phyloP scores from a whole-genome alignment of 2,113 vertebrate genomes.

The Puma concolor region DNA sequence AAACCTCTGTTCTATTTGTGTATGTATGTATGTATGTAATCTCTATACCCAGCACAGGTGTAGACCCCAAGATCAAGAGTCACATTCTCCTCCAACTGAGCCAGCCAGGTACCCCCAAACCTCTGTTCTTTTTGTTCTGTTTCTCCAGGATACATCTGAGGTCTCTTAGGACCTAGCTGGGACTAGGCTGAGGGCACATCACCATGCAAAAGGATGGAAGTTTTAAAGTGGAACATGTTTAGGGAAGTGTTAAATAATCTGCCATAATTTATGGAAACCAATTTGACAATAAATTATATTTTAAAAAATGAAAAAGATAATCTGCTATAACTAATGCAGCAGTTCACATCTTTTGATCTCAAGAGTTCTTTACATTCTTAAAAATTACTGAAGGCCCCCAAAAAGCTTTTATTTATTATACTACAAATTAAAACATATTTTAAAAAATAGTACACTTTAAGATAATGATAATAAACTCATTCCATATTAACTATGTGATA shows the following conservation, averaged over 20 bases:
- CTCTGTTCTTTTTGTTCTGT: not conserved
- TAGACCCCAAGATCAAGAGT: not conserved
- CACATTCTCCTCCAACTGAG: not conserved
- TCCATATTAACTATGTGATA: not conserved
- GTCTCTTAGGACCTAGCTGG: not conserved
- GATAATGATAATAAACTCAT: not conserved
- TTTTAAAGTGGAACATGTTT: conserved; percentile 9
- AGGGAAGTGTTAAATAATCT: not conserved
- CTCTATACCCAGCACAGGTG: not conserved
- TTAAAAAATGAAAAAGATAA: not conserved
- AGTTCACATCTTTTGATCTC: not conserved
- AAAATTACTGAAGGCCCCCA: not conserved
- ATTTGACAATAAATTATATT: no score
- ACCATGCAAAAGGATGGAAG: not conserved
- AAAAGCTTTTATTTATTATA: not conserved
- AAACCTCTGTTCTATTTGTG: not conserved
- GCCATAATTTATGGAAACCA: not conserved
- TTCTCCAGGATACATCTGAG: not conserved
- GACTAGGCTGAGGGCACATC: not conserved
- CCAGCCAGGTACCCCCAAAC: not conserved
- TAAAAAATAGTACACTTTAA: not conserved
- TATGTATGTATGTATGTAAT: not conserved
- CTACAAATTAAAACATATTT: not conserved
- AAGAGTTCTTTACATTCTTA: conserved; percentile 9
- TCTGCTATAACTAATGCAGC: not conserved